Evolutionary conservation across 2,888 invertebrate species (phyloP).

Genomic region (Noctua janthina): DNA sequence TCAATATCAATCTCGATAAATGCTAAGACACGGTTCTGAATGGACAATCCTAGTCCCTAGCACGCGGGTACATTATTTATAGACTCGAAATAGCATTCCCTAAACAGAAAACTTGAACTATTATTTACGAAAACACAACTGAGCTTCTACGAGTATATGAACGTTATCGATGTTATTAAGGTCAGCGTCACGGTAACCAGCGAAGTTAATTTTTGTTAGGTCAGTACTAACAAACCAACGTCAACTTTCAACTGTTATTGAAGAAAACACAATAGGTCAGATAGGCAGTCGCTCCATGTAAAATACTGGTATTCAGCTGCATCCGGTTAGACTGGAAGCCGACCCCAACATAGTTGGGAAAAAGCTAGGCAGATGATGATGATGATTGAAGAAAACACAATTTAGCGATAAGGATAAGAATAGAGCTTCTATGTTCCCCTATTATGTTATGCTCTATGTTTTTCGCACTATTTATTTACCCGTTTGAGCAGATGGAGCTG

Average conservation of each 20-base stretch:
- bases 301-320: too few species aligned
- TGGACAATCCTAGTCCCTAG: background rate
- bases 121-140: background rate
- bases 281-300: too few species aligned
- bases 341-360: too few species aligned
- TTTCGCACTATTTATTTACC: background rate
- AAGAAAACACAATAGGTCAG: background rate
- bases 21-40: background rate
- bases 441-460: background rate
- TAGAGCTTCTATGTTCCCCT: background rate
- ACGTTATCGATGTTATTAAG: background rate
- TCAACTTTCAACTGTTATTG: background rate
- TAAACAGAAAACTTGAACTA: background rate
- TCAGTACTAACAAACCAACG: background rate
- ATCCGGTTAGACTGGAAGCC: too few species aligned
- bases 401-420: constrained; percentile 1
- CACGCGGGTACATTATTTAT: background rate
- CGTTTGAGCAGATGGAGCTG: background rate
- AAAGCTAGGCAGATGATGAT: too few species aligned
- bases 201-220: background rate
- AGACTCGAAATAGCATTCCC: background rate
- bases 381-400: background rate
- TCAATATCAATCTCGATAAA: background rate
- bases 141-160: background rate
- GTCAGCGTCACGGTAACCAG: background rate